Percentiles rank a stretch among this genome's conserved stretches.
Conservation (phyloP, 2,797 vertebrate species). For the Pipistrellus pipistrellus region DNA sequence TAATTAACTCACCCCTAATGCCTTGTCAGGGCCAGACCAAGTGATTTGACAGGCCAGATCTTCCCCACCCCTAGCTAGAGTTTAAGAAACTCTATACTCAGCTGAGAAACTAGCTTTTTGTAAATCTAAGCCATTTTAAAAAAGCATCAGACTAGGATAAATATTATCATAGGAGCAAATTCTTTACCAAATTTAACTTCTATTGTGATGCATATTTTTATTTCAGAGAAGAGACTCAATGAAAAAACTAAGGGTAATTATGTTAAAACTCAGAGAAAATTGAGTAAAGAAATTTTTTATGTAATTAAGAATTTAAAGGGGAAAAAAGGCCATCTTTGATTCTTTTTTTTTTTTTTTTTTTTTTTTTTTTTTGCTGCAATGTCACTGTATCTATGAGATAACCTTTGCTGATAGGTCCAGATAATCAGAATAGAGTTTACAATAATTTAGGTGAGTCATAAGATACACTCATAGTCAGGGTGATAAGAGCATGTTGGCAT, state of each 20-base stretch:
- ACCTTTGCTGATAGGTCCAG: neutral
- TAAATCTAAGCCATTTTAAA: conserved; percentile 5
- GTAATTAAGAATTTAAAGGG: neutral
- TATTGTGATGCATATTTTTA: neutral
- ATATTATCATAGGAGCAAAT: neutral
- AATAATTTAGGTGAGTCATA: conserved; percentile 11
- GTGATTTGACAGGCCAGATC: no score
- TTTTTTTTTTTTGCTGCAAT: conserved; percentile 22
- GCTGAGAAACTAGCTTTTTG: neutral
- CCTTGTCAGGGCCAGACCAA: no score
- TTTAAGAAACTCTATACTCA: neutral
- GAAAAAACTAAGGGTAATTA: conserved; percentile 6
- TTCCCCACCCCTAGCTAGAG: neutral
- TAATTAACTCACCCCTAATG: no score
- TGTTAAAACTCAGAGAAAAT: conserved; percentile 19
- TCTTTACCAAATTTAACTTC: conserved; percentile 2
- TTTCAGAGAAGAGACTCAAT: neutral
- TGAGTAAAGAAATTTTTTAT: conserved; percentile 32
- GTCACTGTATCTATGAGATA: neutral
- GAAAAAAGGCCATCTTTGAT: neutral
- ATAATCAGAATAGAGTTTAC: conserved; percentile 13
- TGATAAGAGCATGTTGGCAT: neutral
- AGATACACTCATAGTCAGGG: neutral
- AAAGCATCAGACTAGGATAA: neutral
- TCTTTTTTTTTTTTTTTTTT: conserved; percentile 42